Evolutionary conservation across 2,888 invertebrate genomes (phyloP).

Genomic region (Pedicia rivosa): DNA sequence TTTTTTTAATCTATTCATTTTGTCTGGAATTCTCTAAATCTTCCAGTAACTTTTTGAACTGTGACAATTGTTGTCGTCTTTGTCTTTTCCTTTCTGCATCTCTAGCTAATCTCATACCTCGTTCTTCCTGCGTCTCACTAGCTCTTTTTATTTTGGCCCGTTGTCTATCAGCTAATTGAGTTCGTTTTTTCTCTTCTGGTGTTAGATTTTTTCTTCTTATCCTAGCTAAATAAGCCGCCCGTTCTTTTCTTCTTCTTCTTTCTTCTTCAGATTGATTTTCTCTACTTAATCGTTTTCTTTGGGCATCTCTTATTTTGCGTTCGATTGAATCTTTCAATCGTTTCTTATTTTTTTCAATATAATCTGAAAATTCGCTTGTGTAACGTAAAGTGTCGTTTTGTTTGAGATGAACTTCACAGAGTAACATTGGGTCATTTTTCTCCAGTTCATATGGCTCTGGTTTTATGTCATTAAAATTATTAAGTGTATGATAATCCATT

Average conservation of each 20-base stretch:
- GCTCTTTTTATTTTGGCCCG: constrained; percentile 3
- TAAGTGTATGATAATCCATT: too few species aligned
- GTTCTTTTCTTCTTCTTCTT: not conserved
- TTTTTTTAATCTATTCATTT: not conserved
- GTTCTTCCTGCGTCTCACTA: not conserved
- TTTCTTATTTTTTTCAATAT: too few species aligned
- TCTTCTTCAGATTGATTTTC: not conserved
- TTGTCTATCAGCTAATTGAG: constrained; percentile 1
- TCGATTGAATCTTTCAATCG: too few species aligned
- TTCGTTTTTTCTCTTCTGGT: not conserved
- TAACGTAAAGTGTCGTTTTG: too few species aligned
- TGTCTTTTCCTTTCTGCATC: constrained; percentile 2
- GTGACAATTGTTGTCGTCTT: not conserved
- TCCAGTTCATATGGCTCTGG: too few species aligned
- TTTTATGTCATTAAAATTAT: too few species aligned
- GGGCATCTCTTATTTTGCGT: too few species aligned
- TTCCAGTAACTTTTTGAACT: constrained; percentile 2
- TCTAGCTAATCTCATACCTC: not conserved
- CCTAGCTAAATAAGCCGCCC: not conserved
- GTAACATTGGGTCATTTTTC: too few species aligned
- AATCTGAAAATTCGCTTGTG: too few species aligned
- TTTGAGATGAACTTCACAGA: too few species aligned
- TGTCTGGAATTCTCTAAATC: not conserved
- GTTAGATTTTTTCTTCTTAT: not conserved
- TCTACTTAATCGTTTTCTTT: too few species aligned